Conservation (phyloP, 1,140 invertebrate species). For the Macrobrachium nipponense region DNA sequence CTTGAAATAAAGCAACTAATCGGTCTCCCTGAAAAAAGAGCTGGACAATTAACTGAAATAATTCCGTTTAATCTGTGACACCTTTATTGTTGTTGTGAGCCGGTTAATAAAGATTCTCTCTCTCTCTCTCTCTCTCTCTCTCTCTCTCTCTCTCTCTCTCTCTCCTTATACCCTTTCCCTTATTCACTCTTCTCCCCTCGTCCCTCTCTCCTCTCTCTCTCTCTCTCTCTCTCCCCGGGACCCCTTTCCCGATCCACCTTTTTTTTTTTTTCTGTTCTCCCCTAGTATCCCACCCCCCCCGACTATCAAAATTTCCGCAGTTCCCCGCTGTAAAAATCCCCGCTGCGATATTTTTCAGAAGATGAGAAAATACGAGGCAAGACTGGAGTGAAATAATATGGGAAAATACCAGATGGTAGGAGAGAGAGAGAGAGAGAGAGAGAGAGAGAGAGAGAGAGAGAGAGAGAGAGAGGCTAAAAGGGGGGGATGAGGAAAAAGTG, state of each 20-base stretch:
- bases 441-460: no score
- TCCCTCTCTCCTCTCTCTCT: not conserved
- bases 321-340: not conserved
- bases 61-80: not conserved
- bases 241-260: not conserved
- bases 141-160: conserved; percentile 1
- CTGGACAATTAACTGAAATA: no score
- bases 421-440: not conserved
- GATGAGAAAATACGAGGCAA: not conserved
- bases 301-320: not conserved
- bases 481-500: not conserved
- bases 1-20: no score
- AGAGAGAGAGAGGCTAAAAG: no score
- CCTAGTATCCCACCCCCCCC: not conserved
- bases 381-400: not conserved
- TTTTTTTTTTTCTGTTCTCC: not conserved
- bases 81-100: not conserved
- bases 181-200: not conserved
- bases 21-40: no score
- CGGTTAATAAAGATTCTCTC: not conserved
- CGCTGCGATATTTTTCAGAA: not conserved
- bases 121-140: conserved; percentile 12
- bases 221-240: not conserved
- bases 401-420: not conserved
- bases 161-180: not conserved